Percentiles rank a stretch among this genome's conserved stretches.
These are phyloP conservation scores for Saguinus midas DNA, from an alignment of 2,113 vertebrate species.

Conservation along the genomic window DNA sequence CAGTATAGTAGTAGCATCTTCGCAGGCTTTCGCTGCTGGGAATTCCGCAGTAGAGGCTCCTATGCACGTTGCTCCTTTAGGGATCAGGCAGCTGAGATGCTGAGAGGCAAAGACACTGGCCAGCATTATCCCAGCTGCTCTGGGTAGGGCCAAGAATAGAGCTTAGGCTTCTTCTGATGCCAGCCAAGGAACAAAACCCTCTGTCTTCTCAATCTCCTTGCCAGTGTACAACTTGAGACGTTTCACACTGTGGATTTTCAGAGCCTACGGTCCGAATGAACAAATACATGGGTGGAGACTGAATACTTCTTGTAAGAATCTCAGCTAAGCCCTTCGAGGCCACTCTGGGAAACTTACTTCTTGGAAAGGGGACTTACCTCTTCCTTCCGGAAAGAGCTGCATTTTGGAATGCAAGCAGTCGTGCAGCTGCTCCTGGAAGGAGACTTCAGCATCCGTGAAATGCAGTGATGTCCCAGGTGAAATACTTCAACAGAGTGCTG, in stretches of 20 bases:
- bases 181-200: not conserved
- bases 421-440: not conserved
- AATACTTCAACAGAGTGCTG: conserved; percentile 49
- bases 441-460: not conserved
- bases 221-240: not conserved
- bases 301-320: not conserved
- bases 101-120: fast-evolving
- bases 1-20: fast-evolving
- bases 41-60: not conserved
- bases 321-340: not conserved
- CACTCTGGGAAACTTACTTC: not conserved
- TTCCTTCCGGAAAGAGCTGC: not conserved
- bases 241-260: not conserved
- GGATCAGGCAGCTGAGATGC: not conserved
- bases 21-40: fast-evolving
- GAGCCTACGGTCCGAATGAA: not conserved
- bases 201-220: fast-evolving
- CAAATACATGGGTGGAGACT: not conserved
- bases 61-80: not conserved
- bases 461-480: not conserved
- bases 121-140: fast-evolving
- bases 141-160: fast-evolving
- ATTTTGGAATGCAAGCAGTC: not conserved
- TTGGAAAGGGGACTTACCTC: not conserved
- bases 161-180: not conserved